Percentiles rank a stretch among this genome's conserved stretches.
Evolutionary conservation across 2,113 vertebrate genomes (phyloP).

Genomic region (Mola mola): DNA sequence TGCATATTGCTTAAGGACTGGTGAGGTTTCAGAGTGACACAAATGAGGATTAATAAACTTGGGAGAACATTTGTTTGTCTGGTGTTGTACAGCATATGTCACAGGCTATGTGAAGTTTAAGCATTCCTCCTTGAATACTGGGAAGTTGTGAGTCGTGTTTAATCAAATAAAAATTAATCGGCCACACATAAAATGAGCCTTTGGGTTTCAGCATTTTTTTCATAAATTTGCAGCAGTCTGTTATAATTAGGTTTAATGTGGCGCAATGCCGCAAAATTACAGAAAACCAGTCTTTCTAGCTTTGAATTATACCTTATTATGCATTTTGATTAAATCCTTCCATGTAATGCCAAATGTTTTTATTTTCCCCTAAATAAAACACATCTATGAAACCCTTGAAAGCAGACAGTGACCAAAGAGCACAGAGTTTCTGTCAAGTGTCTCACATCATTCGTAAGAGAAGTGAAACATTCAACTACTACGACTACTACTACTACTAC

Average conservation of each 20-base stretch:
- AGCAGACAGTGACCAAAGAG: background rate
- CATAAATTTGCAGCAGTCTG: background rate
- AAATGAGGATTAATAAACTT: slow-evolving; percentile 17
- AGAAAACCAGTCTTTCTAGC: too few species aligned
- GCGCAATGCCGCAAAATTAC: background rate
- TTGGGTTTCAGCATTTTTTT: background rate
- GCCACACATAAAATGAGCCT: background rate
- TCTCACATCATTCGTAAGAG: too few species aligned
- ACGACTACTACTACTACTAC: too few species aligned
- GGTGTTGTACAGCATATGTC: background rate
- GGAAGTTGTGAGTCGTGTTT: background rate
- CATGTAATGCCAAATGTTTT: background rate
- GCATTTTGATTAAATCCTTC: background rate
- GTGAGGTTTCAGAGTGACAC: slow-evolving; percentile 8
- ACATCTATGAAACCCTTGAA: background rate
- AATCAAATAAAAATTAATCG: slow-evolving; percentile 11
- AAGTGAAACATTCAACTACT: too few species aligned
- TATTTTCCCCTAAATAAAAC: background rate
- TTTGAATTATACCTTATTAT: too few species aligned
- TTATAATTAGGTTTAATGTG: background rate
- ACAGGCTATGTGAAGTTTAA: background rate
- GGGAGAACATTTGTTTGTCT: slow-evolving; percentile 2
- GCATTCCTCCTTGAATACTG: too few species aligned
- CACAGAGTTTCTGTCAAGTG: background rate
- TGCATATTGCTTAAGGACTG: slow-evolving; percentile 4